phyloP scores from a whole-genome alignment of 2,797 vertebrate genomes.

The Vultur gryphus region DNA sequence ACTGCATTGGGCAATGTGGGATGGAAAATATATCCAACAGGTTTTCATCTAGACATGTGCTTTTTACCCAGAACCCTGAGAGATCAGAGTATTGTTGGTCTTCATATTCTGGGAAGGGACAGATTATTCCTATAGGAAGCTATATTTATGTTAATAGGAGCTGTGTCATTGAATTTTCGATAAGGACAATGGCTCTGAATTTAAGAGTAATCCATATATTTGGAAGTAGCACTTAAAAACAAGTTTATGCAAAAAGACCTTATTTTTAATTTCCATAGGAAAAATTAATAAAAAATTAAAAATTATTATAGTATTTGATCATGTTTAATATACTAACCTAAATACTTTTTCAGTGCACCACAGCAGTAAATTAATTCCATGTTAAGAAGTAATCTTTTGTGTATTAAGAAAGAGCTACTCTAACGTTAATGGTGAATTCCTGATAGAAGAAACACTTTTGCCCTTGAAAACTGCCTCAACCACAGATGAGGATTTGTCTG shows the following conservation, averaged over 20 bases:
- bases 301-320: background rate
- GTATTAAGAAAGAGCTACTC: background rate
- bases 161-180: background rate
- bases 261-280: background rate
- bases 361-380: background rate
- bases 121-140: background rate
- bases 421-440: background rate
- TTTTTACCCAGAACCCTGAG: background rate
- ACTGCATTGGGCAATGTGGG: background rate
- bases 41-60: background rate
- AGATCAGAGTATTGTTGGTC: background rate
- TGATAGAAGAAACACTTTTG: background rate
- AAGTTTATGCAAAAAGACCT: background rate
- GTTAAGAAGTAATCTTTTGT: background rate
- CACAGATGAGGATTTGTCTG: background rate
- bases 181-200: background rate
- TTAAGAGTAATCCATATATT: background rate
- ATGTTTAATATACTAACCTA: background rate
- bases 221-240: background rate
- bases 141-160: background rate
- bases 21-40: background rate
- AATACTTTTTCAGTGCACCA: background rate
- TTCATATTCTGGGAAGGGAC: background rate
- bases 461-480: background rate
- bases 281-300: background rate